Percentiles rank a stretch among this genome's conserved stretches.
Evolutionary conservation across 2,888 invertebrate genomes (phyloP).

Genomic region (Apamea monoglypha): DNA sequence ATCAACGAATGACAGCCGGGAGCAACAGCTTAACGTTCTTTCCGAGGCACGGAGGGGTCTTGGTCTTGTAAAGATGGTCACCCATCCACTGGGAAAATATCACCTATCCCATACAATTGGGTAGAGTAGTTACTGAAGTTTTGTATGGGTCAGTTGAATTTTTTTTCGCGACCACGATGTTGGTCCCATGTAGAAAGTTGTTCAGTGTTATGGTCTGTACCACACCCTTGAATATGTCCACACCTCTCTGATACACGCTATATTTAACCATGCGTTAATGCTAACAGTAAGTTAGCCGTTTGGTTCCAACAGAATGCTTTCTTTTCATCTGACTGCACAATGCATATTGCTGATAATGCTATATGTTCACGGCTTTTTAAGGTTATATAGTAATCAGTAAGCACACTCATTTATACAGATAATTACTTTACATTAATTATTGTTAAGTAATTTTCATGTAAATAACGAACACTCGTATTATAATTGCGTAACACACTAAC

Average conservation of each 20-base stretch:
- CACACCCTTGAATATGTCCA: background rate
- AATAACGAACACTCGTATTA: background rate
- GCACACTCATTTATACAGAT: too few species aligned
- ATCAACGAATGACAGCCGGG: too few species aligned
- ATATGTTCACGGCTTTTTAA: constrained; percentile 2
- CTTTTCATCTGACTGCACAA: constrained; percentile 45
- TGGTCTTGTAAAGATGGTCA: too few species aligned
- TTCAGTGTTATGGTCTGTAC: background rate
- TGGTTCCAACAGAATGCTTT: constrained; percentile 41
- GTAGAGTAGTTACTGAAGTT: too few species aligned
- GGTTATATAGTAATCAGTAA: background rate
- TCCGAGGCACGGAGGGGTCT: too few species aligned
- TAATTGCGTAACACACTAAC: background rate
- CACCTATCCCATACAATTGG: too few species aligned
- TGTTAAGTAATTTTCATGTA: background rate
- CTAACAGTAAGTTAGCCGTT: constrained; percentile 34
- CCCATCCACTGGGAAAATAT: too few species aligned
- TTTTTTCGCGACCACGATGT: background rate
- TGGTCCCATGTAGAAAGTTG: background rate
- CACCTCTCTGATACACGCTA: background rate
- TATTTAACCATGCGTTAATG: constrained; percentile 7
- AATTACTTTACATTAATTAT: background rate
- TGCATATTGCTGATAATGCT: constrained; percentile 25
- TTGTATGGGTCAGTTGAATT: background rate
- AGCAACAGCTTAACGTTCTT: too few species aligned